These are phyloP conservation scores for Delichon dasypus DNA, from an alignment of 2,797 vertebrate species.

Conservation along the genomic window DNA sequence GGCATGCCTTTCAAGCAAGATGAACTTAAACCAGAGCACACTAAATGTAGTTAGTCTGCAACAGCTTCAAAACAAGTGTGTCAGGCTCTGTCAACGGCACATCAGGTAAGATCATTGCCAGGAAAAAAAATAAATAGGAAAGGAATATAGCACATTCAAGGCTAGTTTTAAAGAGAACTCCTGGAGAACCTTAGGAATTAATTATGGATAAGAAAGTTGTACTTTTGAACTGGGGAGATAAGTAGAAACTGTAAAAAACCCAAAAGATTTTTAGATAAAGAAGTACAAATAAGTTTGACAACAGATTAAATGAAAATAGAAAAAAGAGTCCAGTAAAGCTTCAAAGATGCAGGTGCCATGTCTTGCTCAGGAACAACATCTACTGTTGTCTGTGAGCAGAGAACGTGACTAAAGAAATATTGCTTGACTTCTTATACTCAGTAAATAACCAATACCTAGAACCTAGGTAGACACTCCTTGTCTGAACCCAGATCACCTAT, in stretches of 20 bases:
- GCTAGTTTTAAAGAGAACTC: background rate
- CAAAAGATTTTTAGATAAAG: background rate
- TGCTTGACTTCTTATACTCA: background rate
- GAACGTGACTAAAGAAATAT: background rate
- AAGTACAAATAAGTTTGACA: background rate
- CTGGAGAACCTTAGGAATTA: background rate
- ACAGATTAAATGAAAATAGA: background rate
- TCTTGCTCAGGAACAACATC: background rate
- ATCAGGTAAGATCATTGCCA: background rate
- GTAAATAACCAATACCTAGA: background rate
- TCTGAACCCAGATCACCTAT: background rate
- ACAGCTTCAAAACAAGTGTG: background rate
- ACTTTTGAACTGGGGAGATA: background rate
- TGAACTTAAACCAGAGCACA: background rate
- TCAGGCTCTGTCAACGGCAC: background rate
- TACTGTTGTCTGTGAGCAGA: background rate
- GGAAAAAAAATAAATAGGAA: background rate
- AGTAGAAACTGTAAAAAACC: background rate
- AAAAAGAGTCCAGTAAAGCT: background rate
- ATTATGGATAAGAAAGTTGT: background rate
- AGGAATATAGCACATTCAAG: background rate
- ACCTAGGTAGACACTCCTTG: background rate
- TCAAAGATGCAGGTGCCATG: background rate
- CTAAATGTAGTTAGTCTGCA: background rate
- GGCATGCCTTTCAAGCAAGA: background rate